Evolutionary conservation across 2,888 invertebrate genomes (phyloP).

Genomic region (Asteroscopus sphinx): DNA sequence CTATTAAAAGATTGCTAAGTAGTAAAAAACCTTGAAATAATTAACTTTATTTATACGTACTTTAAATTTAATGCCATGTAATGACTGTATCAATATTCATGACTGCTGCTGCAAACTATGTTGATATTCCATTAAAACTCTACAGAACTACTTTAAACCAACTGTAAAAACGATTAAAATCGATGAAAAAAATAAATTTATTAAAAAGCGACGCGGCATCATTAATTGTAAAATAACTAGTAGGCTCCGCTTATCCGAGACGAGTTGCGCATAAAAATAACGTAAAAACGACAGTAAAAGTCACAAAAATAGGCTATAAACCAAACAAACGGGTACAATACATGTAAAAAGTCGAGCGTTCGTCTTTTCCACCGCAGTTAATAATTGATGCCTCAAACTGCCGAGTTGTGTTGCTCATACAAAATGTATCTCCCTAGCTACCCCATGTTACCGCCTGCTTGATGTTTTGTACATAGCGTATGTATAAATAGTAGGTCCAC

Average conservation of each 20-base stretch:
- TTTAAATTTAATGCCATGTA: slow-evolving; percentile 30
- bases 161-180: slow-evolving; percentile 25
- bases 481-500: slow-evolving; percentile 64
- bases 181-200: slow-evolving; percentile 23
- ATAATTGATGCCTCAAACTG: slow-evolving; percentile 89
- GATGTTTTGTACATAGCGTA: slow-evolving; percentile 67
- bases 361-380: slow-evolving; percentile 83
- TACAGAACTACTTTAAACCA: slow-evolving; percentile 12
- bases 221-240: slow-evolving; percentile 60
- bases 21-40: slow-evolving; percentile 16
- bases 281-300: slow-evolving; percentile 77
- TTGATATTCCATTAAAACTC: slow-evolving; percentile 16
- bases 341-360: slow-evolving; percentile 83
- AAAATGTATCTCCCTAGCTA: slow-evolving; percentile 85
- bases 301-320: slow-evolving; percentile 85
- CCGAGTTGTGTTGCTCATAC: slow-evolving; percentile 89
- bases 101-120: slow-evolving; percentile 13
- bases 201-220: slow-evolving; percentile 30
- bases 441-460: slow-evolving; percentile 85
- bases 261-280: slow-evolving; percentile 75
- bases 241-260: slow-evolving; percentile 54
- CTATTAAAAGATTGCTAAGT: slow-evolving; percentile 15
- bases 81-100: slow-evolving; percentile 36
- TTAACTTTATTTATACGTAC: slow-evolving; percentile 21
- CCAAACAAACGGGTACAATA: slow-evolving; percentile 79